phyloP scores from a whole-genome alignment of 2,888 invertebrate species.

The Lacanobia oleracea region DNA sequence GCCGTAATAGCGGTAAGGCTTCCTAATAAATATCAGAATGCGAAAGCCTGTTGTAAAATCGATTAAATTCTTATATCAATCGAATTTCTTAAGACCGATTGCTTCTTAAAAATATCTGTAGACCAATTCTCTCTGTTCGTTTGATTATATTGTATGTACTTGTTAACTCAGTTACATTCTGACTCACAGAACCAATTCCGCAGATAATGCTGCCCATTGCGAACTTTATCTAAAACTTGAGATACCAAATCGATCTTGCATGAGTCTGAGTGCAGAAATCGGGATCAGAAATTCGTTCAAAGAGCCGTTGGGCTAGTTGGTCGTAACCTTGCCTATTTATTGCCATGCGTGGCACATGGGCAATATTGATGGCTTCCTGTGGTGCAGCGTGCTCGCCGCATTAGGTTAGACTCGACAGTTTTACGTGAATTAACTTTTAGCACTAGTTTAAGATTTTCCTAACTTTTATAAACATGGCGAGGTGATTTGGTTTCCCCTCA shows the following conservation, averaged over 20 bases:
- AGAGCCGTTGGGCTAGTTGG: slow-evolving; percentile 65
- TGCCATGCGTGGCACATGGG: slow-evolving; percentile 70
- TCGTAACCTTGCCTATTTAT: slow-evolving; percentile 76
- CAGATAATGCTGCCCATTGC: slow-evolving; percentile 1
- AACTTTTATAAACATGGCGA: background rate
- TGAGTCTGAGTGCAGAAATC: background rate
- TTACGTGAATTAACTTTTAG: slow-evolving; percentile 9
- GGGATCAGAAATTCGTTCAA: slow-evolving; percentile 23
- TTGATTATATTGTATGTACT: background rate
- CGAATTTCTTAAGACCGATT: background rate
- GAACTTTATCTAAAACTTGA: slow-evolving; percentile 5
- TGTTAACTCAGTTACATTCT: slow-evolving; percentile 2
- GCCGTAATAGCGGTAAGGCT: background rate
- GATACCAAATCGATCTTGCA: background rate
- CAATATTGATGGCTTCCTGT: slow-evolving; percentile 79
- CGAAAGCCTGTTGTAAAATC: background rate
- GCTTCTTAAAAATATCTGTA: slow-evolving; percentile 6
- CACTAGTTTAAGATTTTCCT: slow-evolving; percentile 5
- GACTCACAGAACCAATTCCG: background rate
- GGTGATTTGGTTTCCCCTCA: background rate
- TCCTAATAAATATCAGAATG: slow-evolving; percentile 7
- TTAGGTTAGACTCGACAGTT: slow-evolving; percentile 39
- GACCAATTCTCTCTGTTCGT: background rate
- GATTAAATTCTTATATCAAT: background rate
- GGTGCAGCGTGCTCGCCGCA: slow-evolving; percentile 45